Evolutionary conservation across 2,797 vertebrate genomes (phyloP), one percentile per base, ranked within the genome.

Genomic region (Aselliscus stoliczkanus): DNA sequence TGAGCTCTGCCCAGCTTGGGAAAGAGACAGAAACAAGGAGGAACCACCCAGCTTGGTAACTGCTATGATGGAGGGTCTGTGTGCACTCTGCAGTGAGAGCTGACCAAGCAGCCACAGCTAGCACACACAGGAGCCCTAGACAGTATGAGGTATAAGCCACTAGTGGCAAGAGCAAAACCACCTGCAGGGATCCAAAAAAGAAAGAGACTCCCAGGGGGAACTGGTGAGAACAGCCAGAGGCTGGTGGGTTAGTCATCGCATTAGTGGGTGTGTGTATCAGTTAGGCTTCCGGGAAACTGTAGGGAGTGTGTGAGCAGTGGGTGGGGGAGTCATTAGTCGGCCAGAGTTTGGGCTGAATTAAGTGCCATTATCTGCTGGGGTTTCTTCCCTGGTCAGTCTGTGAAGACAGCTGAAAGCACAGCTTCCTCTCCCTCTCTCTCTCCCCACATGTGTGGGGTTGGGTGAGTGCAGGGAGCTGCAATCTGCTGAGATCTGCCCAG

Each of bases 181-280:
- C 82, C 77, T 90, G 84, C 50, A 25, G 23, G 39, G 54, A 83
- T 60, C 72, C 21, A 39, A 60, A 52, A 60, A 60, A 94, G 50
- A 86, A 64, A 90, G 89, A 90, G 42, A 25, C 70, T 29, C 15
- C 69, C 50, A 23, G 23, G 85, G 85, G 93, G 81, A 67, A 58
- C 67, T 1, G 34, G 56, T 47, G 67, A 84, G 81, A n/a, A 44
- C 8, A 67, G n/a, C 1, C 8, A 29, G 42, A 83, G 60, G 72
- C 23, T 47, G 39, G 75, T 47, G 34, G 54, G 80, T 98, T 97
- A 97, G 97, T 98, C 97, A 97, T 93, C 86, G 50, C 50, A 27
- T 20, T 39, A 2, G 52, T 25, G n/a, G 64, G 56, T 83, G 82
- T 94, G 95, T 96, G 96, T 96, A 95, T 21, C 97, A 27, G 31